phyloP scores from a whole-genome alignment of 1,140 invertebrate genomes.

The Acromyrmex echinatior region DNA sequence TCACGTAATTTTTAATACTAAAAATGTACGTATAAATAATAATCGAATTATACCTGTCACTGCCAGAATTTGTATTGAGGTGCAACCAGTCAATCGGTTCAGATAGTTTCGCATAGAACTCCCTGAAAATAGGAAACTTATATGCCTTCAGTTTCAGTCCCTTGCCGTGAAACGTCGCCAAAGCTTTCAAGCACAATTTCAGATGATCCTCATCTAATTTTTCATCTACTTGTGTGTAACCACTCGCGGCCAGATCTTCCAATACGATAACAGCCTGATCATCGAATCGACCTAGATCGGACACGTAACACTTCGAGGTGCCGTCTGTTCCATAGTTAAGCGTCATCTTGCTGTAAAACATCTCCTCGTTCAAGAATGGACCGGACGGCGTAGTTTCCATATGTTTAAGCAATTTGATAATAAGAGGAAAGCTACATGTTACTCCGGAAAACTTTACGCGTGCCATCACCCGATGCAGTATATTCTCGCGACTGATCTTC shows the following conservation, averaged over 20 bases:
- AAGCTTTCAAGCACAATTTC: slow-evolving; percentile 70
- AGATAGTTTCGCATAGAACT: slow-evolving; percentile 75
- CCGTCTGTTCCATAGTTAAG: slow-evolving; percentile 67
- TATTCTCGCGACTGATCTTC: neutral
- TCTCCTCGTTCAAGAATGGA: slow-evolving; percentile 80
- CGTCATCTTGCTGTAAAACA: slow-evolving; percentile 81
- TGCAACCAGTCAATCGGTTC: slow-evolving; percentile 43
- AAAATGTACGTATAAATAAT: neutral
- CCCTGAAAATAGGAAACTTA: slow-evolving; percentile 72
- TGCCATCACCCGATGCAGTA: slow-evolving; percentile 69
- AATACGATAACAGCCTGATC: slow-evolving; percentile 79
- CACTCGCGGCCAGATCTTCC: slow-evolving; percentile 78
- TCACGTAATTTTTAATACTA: neutral
- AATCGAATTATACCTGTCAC: neutral
- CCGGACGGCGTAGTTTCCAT: neutral
- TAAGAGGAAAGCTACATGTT: slow-evolving; percentile 71
- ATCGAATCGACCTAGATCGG: slow-evolving; percentile 81
- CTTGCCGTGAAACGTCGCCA: slow-evolving; percentile 79
- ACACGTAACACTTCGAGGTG: slow-evolving; percentile 80
- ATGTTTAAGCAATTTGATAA: slow-evolving; percentile 78
- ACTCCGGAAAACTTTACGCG: slow-evolving; percentile 80
- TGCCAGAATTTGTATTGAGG: neutral
- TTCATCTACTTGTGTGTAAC: slow-evolving; percentile 68
- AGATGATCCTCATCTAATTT: slow-evolving; percentile 72
- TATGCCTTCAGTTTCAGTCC: slow-evolving; percentile 75